phyloP scores from a whole-genome alignment of 2,113 vertebrate genomes.

The Odontophorus gujanensis region DNA sequence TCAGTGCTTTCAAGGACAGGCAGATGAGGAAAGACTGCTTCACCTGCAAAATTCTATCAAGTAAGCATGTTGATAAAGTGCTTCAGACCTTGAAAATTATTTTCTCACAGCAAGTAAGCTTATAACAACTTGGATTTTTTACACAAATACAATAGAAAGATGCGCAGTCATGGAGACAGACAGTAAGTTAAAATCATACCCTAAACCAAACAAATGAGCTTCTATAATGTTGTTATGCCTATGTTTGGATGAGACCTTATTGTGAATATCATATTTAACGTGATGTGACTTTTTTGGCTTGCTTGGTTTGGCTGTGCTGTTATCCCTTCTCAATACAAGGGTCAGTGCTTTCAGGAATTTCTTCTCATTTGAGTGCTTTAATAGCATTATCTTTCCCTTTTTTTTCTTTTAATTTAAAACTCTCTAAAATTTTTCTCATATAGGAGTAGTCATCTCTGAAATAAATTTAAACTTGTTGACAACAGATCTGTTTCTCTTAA shows the following conservation, averaged over 20 bases:
- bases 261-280: not conserved
- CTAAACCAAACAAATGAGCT: not conserved
- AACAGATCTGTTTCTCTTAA: not conserved
- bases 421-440: not conserved
- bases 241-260: not conserved
- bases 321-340: not conserved
- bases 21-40: not conserved
- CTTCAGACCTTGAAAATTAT: not conserved
- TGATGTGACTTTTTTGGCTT: not conserved
- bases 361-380: not conserved
- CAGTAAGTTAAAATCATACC: not conserved
- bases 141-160: not conserved
- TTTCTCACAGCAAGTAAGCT: not conserved
- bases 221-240: not conserved
- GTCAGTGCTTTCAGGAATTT: not conserved
- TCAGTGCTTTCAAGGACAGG: not conserved
- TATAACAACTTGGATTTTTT: not conserved
- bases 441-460: not conserved
- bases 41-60: conserved; percentile 5
- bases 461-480: not conserved
- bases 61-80: not conserved
- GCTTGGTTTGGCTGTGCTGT: not conserved
- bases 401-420: not conserved
- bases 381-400: not conserved
- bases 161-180: not conserved